Percentiles rank a stretch among this genome's conserved stretches.
These are phyloP conservation scores for Leistus spinibarbis DNA, from an alignment of 2,888 invertebrate genomes.

Conservation along the genomic window DNA sequence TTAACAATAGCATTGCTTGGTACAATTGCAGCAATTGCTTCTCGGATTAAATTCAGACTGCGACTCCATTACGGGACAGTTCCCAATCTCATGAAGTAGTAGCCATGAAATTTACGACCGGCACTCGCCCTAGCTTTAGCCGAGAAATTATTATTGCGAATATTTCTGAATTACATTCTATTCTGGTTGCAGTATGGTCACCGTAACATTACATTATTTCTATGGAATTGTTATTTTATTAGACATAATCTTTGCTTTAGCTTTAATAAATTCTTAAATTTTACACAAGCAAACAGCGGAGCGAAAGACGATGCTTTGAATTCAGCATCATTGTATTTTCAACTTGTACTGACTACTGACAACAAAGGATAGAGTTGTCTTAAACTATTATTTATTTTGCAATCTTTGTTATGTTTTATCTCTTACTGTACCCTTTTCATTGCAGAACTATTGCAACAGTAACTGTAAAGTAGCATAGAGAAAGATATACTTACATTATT, in stretches of 20 bases:
- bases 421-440: no score
- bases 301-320: no score
- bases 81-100: conserved; percentile 15
- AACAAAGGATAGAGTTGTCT: no score
- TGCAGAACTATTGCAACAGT: no score
- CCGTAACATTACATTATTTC: background rate
- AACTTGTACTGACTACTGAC: no score
- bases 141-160: background rate
- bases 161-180: background rate
- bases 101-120: conserved; percentile 10
- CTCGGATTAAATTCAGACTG: conserved; percentile 12
- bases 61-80: conserved; percentile 16
- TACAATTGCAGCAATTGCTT: conserved; percentile 7
- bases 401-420: no score
- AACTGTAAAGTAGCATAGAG: no score
- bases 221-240: background rate
- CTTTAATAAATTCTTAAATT: background rate
- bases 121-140: background rate
- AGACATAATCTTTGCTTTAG: background rate
- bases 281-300: background rate
- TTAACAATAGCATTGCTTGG: background rate
- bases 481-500: no score
- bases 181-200: background rate
- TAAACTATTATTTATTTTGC: no score
- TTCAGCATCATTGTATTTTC: no score